Evolutionary conservation across 2,888 invertebrate genomes (phyloP), one percentile per base, ranked within the genome.

Genomic region (Lapara coniferarum): DNA sequence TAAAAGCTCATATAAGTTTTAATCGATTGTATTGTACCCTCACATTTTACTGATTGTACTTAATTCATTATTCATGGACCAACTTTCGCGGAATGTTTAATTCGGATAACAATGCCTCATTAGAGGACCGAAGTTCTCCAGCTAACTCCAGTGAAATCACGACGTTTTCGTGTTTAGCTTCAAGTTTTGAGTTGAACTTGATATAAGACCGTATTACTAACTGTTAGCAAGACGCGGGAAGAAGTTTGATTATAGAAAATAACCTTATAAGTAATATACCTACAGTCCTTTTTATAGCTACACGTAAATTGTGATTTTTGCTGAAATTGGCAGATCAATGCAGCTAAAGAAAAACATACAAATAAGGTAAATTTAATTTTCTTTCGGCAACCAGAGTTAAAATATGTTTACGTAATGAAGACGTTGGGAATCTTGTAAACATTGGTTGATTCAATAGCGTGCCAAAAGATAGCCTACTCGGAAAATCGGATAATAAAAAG

Each of bases 91-190:
- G 46, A 68, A 59, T 68, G 68, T 51, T 59, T 70, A 68, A 71
- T 70, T 71, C 70, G 70, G 56, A 46, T 67, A 71, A 71, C 71
- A 74, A 71, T 69, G 66, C 55, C 69, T 71, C 58, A 71, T 74
- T 73, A 70, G 70, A 66, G 46, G 70, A 49, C n/a, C 68, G 16
- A 44, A 59, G 37, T 53, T 66, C 37, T 52, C 30, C 30, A 53
- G 53, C 44, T 53, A 66, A 56, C 67, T 67, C 46, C 13, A 55
- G 56, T 19, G 16, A 44, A 67, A 67, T 46, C 63, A 46, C 63
- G 63, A 63, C 46, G 49, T 49, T 49, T 19, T 63, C 63, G 49
- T 63, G 49, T 63, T 63, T 49, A 63, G 49, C 63, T 63, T 6
- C 46, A 59, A 59, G 16, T 49, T 63, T 19, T 16, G 13, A 49